Evolutionary conservation across 2,113 vertebrate genomes (phyloP).

Genomic region (Anthoscopus minutus): DNA sequence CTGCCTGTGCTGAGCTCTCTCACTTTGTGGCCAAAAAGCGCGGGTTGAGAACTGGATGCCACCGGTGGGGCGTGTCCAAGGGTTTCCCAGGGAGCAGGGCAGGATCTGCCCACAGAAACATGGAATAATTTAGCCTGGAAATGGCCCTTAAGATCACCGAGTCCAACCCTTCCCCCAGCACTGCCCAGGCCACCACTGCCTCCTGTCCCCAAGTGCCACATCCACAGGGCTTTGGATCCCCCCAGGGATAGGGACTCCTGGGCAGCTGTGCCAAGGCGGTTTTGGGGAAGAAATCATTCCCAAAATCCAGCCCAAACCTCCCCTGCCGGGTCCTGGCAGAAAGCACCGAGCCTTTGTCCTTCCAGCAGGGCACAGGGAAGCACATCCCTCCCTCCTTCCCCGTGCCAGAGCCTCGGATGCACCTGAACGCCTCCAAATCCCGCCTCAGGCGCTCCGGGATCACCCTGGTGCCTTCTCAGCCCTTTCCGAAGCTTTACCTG

Average conservation of each 20-base stretch:
- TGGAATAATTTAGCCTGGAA: background rate
- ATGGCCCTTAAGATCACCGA: background rate
- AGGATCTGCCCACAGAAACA: background rate
- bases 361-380: fast-evolving
- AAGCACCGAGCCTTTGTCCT: background rate
- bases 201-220: background rate
- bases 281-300: background rate
- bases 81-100: background rate
- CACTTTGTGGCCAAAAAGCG: fast-evolving
- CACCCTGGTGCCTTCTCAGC: background rate
- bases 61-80: fast-evolving
- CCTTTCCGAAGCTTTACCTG: background rate
- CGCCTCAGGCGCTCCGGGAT: fast-evolving
- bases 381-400: background rate
- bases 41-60: fast-evolving
- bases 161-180: background rate
- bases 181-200: background rate
- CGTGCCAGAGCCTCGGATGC: fast-evolving
- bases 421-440: fast-evolving
- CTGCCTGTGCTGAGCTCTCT: background rate
- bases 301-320: background rate
- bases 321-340: background rate
- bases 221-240: background rate
- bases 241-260: background rate
- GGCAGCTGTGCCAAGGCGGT: background rate